These are phyloP conservation scores for Chinchilla lanigera DNA, from an alignment of 2,113 vertebrate species.

Conservation along the genomic window DNA sequence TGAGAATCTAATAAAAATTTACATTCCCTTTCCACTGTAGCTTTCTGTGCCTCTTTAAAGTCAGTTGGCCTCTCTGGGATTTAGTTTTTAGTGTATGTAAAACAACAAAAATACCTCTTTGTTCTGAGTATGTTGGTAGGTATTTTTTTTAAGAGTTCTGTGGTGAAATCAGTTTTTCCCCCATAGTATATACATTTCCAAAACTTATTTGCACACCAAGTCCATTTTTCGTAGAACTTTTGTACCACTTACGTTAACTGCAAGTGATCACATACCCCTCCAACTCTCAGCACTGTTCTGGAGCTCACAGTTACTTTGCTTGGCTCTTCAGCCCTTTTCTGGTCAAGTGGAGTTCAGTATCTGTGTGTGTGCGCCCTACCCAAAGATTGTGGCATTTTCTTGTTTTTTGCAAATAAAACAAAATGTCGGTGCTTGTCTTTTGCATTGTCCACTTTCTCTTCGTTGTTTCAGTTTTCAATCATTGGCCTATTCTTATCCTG, in stretches of 20 bases:
- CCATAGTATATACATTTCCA: slow-evolving; percentile 1
- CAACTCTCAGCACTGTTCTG: slow-evolving; percentile 1
- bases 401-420: slow-evolving; percentile 53
- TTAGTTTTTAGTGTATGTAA: slow-evolving; percentile 42
- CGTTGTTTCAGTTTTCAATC: slow-evolving; percentile 35
- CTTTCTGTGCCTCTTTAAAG: slow-evolving; percentile 24
- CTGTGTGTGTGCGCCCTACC: not conserved
- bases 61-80: not conserved
- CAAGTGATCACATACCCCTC: not conserved
- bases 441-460: slow-evolving; percentile 11
- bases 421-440: slow-evolving; percentile 31
- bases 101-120: slow-evolving; percentile 5
- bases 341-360: not conserved
- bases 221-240: slow-evolving; percentile 26
- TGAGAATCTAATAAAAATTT: slow-evolving; percentile 25
- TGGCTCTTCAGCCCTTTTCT: slow-evolving; percentile 20
- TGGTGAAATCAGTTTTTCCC: not conserved
- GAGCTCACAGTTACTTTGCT: not conserved
- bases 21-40: not conserved
- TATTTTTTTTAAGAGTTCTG: slow-evolving; percentile 34
- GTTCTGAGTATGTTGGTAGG: slow-evolving; percentile 8
- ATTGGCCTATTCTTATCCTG: slow-evolving; percentile 51
- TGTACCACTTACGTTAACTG: not conserved
- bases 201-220: not conserved
- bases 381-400: slow-evolving; percentile 34